Evolutionary conservation across 2,113 vertebrate genomes (phyloP).

Genomic region (Prionailurus bengalensis): DNA sequence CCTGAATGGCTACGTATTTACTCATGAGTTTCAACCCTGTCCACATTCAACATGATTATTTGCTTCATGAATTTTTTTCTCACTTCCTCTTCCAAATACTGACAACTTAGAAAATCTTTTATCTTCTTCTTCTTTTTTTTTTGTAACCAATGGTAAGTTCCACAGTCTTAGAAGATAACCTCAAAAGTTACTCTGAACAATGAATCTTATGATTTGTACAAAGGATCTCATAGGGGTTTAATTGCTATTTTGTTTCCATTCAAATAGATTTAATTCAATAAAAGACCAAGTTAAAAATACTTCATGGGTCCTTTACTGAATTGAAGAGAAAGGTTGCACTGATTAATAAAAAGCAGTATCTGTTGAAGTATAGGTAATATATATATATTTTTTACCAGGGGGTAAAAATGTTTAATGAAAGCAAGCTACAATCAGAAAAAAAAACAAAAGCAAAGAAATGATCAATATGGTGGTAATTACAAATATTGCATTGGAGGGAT

Average conservation of each 20-base stretch:
- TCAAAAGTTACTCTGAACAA: neutral
- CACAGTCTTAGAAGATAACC: neutral
- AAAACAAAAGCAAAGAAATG: neutral
- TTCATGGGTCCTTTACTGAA: neutral
- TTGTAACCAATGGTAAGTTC: neutral
- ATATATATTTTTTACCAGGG: too few relatives aligned
- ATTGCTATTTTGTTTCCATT: neutral
- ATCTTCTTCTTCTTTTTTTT: neutral
- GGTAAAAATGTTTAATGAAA: neutral
- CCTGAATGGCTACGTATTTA: neutral
- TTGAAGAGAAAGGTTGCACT: neutral
- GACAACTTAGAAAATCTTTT: neutral
- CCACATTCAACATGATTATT: neutral
- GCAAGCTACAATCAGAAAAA: neutral
- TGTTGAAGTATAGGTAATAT: too few relatives aligned
- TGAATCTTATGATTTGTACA: slow-evolving; percentile 17
- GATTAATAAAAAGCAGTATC: neutral
- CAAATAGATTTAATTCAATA: neutral
- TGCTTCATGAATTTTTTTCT: neutral
- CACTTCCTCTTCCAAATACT: neutral
- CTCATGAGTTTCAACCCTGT: neutral
- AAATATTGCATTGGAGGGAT: neutral
- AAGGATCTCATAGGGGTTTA: neutral
- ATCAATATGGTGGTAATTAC: slow-evolving; percentile 21
- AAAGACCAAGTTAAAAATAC: slow-evolving; percentile 10